A percentile compares a stretch with the other conserved stretches of the same genome.
phyloP scores from a whole-genome alignment of 2,113 vertebrate genomes.

The Pteruthius melanotis region DNA sequence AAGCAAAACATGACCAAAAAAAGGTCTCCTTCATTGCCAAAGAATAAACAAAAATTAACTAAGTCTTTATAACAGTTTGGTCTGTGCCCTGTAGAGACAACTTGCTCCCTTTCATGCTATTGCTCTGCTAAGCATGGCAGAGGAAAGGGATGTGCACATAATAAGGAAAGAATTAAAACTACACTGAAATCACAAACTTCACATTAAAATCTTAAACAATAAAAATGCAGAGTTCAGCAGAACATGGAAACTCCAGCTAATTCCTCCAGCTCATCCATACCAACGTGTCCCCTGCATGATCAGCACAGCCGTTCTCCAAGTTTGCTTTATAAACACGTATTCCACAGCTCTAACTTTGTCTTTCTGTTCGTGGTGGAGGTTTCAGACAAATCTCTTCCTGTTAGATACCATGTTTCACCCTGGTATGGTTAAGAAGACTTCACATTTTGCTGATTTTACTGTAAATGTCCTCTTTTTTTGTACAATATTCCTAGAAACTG shows the following conservation, averaged over 20 bases:
- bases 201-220: neutral
- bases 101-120: neutral
- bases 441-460: neutral
- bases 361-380: neutral
- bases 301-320: neutral
- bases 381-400: neutral
- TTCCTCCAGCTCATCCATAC: neutral
- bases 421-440: neutral
- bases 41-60: neutral
- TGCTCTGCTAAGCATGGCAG: neutral
- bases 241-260: neutral
- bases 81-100: neutral
- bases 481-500: neutral
- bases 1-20: neutral
- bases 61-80: neutral
- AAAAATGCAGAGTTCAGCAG: neutral
- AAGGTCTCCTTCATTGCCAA: neutral
- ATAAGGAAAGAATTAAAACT: neutral
- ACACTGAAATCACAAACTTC: neutral
- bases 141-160: neutral
- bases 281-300: neutral
- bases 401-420: neutral
- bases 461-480: neutral
- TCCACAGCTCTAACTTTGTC: neutral
- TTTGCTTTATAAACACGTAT: neutral